Base-by-base conservation (phyloP, 2,888 invertebrate genomes). In the Leptothorax acervorum region DNA sequence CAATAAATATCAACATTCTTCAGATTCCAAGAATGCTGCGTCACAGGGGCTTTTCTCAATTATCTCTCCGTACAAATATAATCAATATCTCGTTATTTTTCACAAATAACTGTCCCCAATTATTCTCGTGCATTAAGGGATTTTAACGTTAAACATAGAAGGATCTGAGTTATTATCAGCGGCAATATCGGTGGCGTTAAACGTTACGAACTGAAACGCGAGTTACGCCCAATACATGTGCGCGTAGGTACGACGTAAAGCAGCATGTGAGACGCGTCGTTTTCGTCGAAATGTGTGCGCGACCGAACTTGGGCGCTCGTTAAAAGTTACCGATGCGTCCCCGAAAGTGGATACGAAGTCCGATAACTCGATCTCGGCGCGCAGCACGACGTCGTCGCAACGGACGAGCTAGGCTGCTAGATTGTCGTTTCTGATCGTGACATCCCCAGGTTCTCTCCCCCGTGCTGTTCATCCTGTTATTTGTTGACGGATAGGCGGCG, bases 261-360 rank as follows among this genome's bases (percentile, higher is more conserved):
- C 57, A 48, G 48, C 79, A 15, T 23, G 68, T 57, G 70, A 57
- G 15, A 28, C 68, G 78, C 55, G 55, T 79, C 57, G 45, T 42
- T 79, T 60, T 60, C 51, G 68, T 79, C 28, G 79, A 39, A 51
- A 81, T 39, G 71, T 81, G 79, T 39, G 57, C 45, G 28, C 73
- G 57, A 48, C 39, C 68, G 57, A 84, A 88, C 85, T 87, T 88
- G 84, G 66, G 65, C 83, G 73, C 85, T 89, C 89, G 89, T 90
- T 90, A 90, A 90, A 90, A 90, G 87, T 89, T 90, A 82, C 82
- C 70, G 79, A 83, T 82, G 79, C 78, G 65, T 57, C 57, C 62
- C 39, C 73, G 84, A 86, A 82, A 83, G 81, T 66, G 73, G 87
- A 85, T 79, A 76, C 85, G 62, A 62, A 86, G 84, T 85, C 89